phyloP scores from a whole-genome alignment of 2,113 vertebrate species.

The Scophthalmus maximus region DNA sequence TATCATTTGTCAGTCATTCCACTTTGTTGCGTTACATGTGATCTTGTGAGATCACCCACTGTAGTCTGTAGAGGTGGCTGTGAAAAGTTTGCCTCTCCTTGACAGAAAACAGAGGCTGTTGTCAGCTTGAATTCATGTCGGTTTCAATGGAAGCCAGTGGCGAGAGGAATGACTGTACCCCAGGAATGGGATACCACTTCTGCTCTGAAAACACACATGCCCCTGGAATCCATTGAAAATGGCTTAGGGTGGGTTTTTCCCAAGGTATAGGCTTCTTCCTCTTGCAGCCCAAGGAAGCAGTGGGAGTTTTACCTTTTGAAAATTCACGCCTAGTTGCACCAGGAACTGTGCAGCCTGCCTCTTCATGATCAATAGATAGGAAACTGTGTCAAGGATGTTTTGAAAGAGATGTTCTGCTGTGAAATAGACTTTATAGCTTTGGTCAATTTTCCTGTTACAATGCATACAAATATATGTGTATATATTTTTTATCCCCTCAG shows the following conservation, averaged over 20 bases:
- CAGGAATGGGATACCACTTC: too few relatives aligned
- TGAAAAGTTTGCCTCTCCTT: not conserved
- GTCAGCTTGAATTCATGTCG: not conserved
- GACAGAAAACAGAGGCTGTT: slow-evolving; percentile 4
- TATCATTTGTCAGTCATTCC: not conserved
- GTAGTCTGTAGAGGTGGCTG: not conserved
- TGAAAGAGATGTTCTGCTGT: not conserved
- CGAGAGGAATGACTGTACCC: not conserved
- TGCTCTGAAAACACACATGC: not conserved
- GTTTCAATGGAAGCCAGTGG: not conserved
- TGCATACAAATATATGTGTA: not conserved
- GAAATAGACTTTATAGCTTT: not conserved
- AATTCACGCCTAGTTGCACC: not conserved
- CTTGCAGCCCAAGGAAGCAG: not conserved
- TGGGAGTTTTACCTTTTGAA: not conserved
- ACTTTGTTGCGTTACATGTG: slow-evolving; percentile 3
- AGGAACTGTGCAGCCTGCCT: not conserved
- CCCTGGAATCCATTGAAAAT: not conserved
- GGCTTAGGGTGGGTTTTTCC: not conserved
- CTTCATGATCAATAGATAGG: slow-evolving; percentile 1
- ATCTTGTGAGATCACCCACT: not conserved
- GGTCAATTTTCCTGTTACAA: not conserved
- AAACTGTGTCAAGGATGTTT: not conserved
- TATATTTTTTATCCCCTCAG: slow-evolving; percentile 36
- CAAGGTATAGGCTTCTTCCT: not conserved